Base-by-base conservation (phyloP, 2,113 vertebrate genomes). In the Semicossyphus pulcher region DNA sequence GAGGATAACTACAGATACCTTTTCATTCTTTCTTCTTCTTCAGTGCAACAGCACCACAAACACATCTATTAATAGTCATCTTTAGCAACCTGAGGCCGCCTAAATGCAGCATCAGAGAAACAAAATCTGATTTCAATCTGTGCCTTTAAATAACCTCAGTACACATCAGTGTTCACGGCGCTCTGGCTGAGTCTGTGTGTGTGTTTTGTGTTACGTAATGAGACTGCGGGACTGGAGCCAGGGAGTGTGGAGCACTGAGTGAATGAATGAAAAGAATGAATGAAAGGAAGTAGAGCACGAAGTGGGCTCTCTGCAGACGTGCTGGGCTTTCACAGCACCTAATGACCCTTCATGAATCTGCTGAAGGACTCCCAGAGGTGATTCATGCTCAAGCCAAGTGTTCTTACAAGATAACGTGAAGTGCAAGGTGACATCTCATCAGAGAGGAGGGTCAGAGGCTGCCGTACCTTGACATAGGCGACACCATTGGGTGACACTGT, bases 401-500 rank as follows among this genome's bases (percentile, higher is more conserved):
- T 20, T 23, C 28, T 16, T 5, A 25, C 32, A n/a, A 20, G 25
- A 66, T 37, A 37, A 14, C 15, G 6, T 4, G 7, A 18, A 56
- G 53, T 26, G 16, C 11, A 7, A 2, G 21, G 37, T 60, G 23
- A 52, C 4, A 12, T n/a, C 54, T 51, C 7, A 14, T 58, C 12
- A 37, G 65, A 16, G 34, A 4, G 18, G n/a, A 3, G 28, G 2
- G 29, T 57, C 9, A 20, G n/a, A 41, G 14, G 42, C 31, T 7
- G 42, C 4, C 0, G 15, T 95, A 99, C 98, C 97, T 99, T 98
- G 70, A 99, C 95, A 76, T 96, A 99, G 86, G 95, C 97, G 48
- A 98, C 86, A 83, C 98, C 97, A 69, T 95, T 96, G 77, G 98
- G 96, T 5, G 98, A 99, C 70, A 99, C 93, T 21, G 96, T 98